Base-by-base conservation (phyloP, 1,140 invertebrate species). In the Drosophila pseudoobscura region DNA sequence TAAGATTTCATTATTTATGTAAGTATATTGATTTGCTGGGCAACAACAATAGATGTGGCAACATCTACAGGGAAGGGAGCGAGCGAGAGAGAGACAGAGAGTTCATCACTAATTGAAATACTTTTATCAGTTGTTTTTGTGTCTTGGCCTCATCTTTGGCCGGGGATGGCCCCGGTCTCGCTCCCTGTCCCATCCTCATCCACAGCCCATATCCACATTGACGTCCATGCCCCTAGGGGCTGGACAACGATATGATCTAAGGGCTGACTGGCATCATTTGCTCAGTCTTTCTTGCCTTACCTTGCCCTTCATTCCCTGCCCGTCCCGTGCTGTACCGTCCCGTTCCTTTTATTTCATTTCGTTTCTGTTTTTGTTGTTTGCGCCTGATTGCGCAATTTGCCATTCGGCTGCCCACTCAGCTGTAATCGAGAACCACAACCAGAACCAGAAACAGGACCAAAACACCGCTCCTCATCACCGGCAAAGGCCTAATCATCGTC, bases 351-450 rank as follows among this genome's bases (percentile, higher is more conserved):
- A 52, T 73, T 75, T 59, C 24, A 47, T 51, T 73, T 75, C 24
- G 24, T 66, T 74, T 80, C 74, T 77, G 64, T 78, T 82, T 85
- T 78, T 72, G 83, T 82, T 75, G 49, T 75, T 87, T 78, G 69
- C 82, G 82, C 82, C 83, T 82, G 82, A 85, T 85, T 85, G 82
- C 82, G 82, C 82, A 82, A 85, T 85, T 87, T 53, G 56, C 46
- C 29, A 59, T 60, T 54, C 50, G 45, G 35, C 39, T 62, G 80
- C 51, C 61, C 80, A 85, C 54, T 76, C 61, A 80, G 60, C 78
- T 68, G 77, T 53, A 74, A 85, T 79, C 65, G 63, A 43, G 17
- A 29, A 22, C n/a, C 43, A 22, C 31, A 11, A 20, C 49, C 9
- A 31, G 35, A 13, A 44, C 43, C 26, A 52, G 26, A n/a, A 6